Evolutionary conservation across 2,888 invertebrate species (phyloP), one percentile per base, ranked within the genome.

Genomic region (Drosophila mulleri): DNA sequence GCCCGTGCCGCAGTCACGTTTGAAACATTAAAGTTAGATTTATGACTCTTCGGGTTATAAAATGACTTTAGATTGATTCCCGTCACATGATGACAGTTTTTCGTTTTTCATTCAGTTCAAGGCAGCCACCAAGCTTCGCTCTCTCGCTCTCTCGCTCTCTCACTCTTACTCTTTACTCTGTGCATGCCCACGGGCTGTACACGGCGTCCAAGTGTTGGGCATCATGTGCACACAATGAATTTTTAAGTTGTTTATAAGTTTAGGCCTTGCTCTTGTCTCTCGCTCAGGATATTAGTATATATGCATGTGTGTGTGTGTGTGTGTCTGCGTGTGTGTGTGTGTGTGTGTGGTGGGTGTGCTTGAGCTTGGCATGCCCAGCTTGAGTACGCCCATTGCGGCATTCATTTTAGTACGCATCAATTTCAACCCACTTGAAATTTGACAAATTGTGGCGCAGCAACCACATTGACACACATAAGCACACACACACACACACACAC

Each of bases 31-130:
- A 88, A 91, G 90, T 91, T 91, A 91, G 90, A 91, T 91, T 91
- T 92, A 92, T 91, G 91, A 90, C 89, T 91, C 88, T 91, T 90
- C 84, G 92, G 91, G 90, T 90, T 91, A 91, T 88, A 91, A 88
- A 90, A 91, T 88, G 90, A 90, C 91, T 91, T 90, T 85, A 91
- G 92, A 91, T 91, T 91, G 91, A 91, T 91, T 91, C 88, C 88
- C 90, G 82, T 91, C 91, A 91, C 88, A 90, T 88, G 90, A 88
- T 91, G 91, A 91, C 90, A 91, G 85, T 91, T 91, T 86, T 77
- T 73, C 79, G 75, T 75, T 73, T 74, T 80, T 77, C 77, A 77
- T 77, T 80, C 80, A 77, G 77, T 82, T 66, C 66, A 65, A 71
- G 74, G 62, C 80, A 61, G 53, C 47, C 18, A 12, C 37, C 35